Percentiles rank a stretch among this genome's conserved stretches.
Conservation (phyloP, 2,888 invertebrate species). For the Tenthredo livida region DNA sequence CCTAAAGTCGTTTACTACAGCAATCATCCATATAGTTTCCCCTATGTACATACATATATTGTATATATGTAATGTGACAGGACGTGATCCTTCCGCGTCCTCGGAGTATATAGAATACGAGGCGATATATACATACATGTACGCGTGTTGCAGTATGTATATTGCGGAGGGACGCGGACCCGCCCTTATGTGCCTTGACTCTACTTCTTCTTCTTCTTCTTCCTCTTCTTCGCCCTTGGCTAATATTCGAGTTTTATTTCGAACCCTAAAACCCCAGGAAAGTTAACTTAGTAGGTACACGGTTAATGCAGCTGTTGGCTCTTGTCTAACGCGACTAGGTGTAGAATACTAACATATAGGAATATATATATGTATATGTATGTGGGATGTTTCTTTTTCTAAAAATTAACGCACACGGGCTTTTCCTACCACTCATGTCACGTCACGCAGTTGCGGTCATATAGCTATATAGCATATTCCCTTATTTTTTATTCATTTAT, state of each 20-base stretch:
- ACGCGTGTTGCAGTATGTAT: conserved; percentile 1
- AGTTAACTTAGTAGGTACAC: conserved; percentile 9
- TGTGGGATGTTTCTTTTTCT: conserved; percentile 9
- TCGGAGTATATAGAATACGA: conserved; percentile 3
- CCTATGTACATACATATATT: conserved; percentile 50
- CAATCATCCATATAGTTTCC: not conserved
- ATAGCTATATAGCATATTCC: not conserved
- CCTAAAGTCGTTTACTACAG: conserved; percentile 74
- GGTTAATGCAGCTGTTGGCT: conserved; percentile 26
- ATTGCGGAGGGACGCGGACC: not conserved
- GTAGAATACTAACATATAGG: not conserved
- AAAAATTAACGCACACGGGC: conserved; percentile 22
- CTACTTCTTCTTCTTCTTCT: not conserved
- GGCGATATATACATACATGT: not conserved
- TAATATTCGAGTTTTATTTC: conserved; percentile 37
- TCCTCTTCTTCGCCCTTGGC: not conserved
- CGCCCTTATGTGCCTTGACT: not conserved
- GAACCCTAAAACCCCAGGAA: conserved; percentile 29
- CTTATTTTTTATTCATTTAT: not conserved
- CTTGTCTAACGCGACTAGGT: conserved; percentile 3
- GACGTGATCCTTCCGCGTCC: conserved; percentile 73
- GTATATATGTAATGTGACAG: conserved; percentile 52
- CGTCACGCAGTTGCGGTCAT: not conserved
- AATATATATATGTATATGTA: too few relatives aligned
- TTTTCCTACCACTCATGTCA: not conserved